Evolutionary conservation across 2,797 vertebrate genomes (phyloP), one percentile per base, ranked within the genome.

Genomic region (Sphenodon punctatus): DNA sequence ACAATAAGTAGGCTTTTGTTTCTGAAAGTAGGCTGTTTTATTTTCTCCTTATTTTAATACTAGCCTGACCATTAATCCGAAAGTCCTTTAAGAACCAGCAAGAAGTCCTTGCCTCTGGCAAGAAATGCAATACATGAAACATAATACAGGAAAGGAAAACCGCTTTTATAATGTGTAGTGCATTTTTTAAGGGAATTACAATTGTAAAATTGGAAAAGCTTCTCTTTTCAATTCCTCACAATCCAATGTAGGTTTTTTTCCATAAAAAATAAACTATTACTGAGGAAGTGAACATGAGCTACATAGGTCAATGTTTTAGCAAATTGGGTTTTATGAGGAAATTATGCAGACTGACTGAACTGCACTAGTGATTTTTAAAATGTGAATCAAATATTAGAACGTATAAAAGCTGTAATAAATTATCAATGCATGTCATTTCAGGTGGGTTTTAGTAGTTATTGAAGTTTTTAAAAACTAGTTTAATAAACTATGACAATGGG

Each of bases 221-320:
- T 43, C 32, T 45, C n/a, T 19, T 36, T 32, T 10, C 12, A 67
- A 45, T 20, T 10, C 19, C 59, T 41, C n/a, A 11, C 5, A 51
- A 55, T 43, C 6, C 20, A 58, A 20, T 10, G 53, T 27, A 8
- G n/a, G 1, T 1, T 25, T 45, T 58, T 12, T 8, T 30, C 16
- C n/a, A n/a, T n/a, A n/a, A 78, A 43, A 2, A 0, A 30, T 53
- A 30, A 38, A 67, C 23, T 14, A 60, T 20, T 61, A 45, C 0
- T 0, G 34, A 74, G 46, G 76, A 0, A 30, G 10, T 5, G 65
- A 66, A 83, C 43, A 2, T 6, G 5, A 22, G 11, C 5, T 16
- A n/a, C 8, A 63, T 23, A 30, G 16, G 32, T 16, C 12, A 55
- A 48, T 2, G 73, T 6, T 20, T 67, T 36, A 49, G 8, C 10